Evolutionary conservation across 2,888 invertebrate species (phyloP).

Genomic region (Standfussiana lucernea): DNA sequence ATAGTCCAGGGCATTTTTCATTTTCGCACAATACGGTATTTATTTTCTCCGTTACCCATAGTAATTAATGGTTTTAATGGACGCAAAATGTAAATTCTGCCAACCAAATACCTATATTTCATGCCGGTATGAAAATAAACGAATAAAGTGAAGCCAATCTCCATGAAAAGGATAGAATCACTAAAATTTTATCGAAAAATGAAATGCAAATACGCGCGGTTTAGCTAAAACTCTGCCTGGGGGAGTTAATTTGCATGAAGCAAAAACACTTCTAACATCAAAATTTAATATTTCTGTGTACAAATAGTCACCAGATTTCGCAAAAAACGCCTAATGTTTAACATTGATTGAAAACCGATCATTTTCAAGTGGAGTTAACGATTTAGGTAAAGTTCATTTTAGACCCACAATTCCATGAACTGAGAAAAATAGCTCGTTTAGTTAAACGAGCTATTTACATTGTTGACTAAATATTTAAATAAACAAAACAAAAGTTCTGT

Average conservation of each 20-base stretch:
- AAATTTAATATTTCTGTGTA: constrained; percentile 24
- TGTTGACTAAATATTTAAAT: constrained; percentile 62
- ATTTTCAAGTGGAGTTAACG: background rate
- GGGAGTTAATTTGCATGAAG: constrained; percentile 30
- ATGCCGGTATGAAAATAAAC: constrained; percentile 30
- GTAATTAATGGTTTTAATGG: constrained; percentile 51
- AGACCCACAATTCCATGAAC: constrained; percentile 5
- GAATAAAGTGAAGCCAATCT: constrained; percentile 42
- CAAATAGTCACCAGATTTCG: constrained; percentile 1
- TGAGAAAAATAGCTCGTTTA: too few species aligned
- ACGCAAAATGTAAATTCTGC: constrained; percentile 44
- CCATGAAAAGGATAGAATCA: constrained; percentile 31
- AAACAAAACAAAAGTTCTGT: constrained; percentile 67
- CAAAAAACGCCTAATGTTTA: background rate
- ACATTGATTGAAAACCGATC: background rate
- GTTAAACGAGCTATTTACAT: constrained; percentile 36
- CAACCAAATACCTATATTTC: constrained; percentile 26
- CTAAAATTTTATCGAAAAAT: constrained; percentile 33
- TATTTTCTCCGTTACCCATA: constrained; percentile 45
- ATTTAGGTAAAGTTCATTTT: constrained; percentile 4
- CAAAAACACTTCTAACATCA: constrained; percentile 10
- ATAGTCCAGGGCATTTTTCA: constrained; percentile 42
- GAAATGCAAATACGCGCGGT: constrained; percentile 25
- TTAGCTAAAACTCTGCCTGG: constrained; percentile 29
- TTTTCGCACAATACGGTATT: constrained; percentile 45